Evolutionary conservation across 2,888 invertebrate genomes (phyloP), one percentile per base, ranked within the genome.

Genomic region (Brenthis daphne): DNA sequence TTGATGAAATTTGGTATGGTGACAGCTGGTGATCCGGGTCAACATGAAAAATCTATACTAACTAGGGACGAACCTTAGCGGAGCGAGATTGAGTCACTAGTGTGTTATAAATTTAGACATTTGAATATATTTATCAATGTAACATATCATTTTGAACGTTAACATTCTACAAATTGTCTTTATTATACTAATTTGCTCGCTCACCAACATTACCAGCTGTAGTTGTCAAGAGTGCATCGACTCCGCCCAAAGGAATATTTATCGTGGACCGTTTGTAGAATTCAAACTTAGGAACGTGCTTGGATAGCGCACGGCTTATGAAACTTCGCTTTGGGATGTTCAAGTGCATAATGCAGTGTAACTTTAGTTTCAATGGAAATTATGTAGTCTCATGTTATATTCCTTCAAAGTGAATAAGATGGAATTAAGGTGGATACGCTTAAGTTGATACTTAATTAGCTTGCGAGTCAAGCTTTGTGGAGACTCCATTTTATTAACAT

Each of bases 231-330:
- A 48, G 29, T 60, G 82, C 81, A 83, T 84, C 75, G 68, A 65
- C 76, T 75, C 70, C 66, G 79, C 77, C 82, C 77, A 82, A 79
- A 81, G 82, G 79, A 81, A 82, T 80, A 80, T 81, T 82, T 82
- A 81, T 77, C 72, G 69, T 55, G 71, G 58, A 57, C 71, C 76
- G 75, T 75, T 77, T 71, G 75, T 69, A 74, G 77, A 76, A 78
- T 71, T 74, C 75, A 69, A 76, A 75, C 73, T 76, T 72, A 73
- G 73, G 73, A 67, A 73, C 73, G 67, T 76, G 73, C 73, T 68
- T 67, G 67, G 64, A 66, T 72, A 73, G 66, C 68, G 65, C 63
- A 67, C 61, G 57, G 68, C 70, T 72, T 73, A 69, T 65, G 65
- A 68, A 72, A 74, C 65, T 71, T 69, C 58, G 68, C 69, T 69